Conservation (phyloP, 2,888 invertebrate species). For the Nymphalis c-album region DNA sequence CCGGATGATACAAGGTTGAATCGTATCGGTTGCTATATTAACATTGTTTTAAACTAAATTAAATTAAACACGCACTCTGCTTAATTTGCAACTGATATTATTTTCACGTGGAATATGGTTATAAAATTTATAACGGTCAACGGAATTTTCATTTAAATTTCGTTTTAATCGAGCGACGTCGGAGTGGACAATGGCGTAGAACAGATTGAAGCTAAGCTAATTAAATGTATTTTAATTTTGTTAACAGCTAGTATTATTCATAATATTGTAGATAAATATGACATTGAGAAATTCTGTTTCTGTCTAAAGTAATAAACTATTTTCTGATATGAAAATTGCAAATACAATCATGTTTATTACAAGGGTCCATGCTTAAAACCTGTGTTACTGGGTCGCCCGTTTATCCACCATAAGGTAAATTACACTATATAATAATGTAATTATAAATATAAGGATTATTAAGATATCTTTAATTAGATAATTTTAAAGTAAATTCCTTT, state of each 20-base stretch:
- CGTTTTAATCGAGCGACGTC: not conserved
- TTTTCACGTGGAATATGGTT: constrained; percentile 3
- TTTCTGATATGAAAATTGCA: not conserved
- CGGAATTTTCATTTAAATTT: not conserved
- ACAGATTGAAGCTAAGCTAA: not conserved
- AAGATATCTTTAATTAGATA: no score
- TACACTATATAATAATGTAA: no score
- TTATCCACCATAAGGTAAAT: no score
- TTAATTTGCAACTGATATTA: constrained; percentile 3
- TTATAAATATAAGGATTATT: no score
- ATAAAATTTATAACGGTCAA: not conserved
- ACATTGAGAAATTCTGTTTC: no score
- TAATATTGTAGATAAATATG: no score
- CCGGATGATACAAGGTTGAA: not conserved
- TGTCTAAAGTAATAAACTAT: no score
- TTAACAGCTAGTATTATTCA: no score
- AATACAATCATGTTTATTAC: not conserved
- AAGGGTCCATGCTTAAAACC: no score
- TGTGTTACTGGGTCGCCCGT: no score
- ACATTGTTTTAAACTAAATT: constrained; percentile 7
- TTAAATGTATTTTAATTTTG: not conserved
- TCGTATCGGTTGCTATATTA: not conserved
- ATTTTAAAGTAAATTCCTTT: no score
- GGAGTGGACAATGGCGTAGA: no score
- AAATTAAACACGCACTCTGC: not conserved